These are phyloP conservation scores for Bhutanitis thaidina DNA, from an alignment of 2,888 invertebrate species.

Conservation along the genomic window DNA sequence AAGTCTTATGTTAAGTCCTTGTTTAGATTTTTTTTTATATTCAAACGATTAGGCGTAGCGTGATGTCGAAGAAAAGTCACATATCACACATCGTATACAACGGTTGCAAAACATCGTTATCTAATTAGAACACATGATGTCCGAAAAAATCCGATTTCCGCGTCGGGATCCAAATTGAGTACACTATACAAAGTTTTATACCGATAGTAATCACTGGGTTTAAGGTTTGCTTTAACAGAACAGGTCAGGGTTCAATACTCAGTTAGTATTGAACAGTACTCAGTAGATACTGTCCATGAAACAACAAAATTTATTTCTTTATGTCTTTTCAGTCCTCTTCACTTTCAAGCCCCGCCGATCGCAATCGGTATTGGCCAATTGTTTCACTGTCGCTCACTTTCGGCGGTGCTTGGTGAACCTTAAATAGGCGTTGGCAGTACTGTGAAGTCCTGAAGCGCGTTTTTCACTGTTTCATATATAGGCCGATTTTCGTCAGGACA, in stretches of 20 bases:
- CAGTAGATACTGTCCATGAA: conserved; percentile 9
- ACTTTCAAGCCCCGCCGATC: conserved; percentile 61
- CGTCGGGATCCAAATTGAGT: conserved; percentile 16
- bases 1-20: conserved; percentile 60
- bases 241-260: conserved; percentile 25
- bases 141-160: conserved; percentile 27
- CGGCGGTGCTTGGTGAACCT: conserved; percentile 78
- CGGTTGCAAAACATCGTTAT: conserved; percentile 70
- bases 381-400: conserved; percentile 64
- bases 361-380: conserved; percentile 25
- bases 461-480: conserved; percentile 93
- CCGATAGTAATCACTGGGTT: conserved; percentile 25
- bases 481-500: conserved; percentile 91
- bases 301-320: conserved; percentile 26
- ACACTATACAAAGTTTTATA: conserved; percentile 35
- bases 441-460: conserved; percentile 94
- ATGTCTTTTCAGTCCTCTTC: conserved; percentile 22
- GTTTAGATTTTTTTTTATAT: conserved; percentile 51
- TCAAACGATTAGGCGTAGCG: conserved; percentile 53
- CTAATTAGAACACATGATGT: conserved; percentile 56
- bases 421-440: conserved; percentile 94
- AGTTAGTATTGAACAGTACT: too few species aligned
- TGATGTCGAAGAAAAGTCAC: conserved; percentile 68
- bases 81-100: conserved; percentile 79
- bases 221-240: conserved; percentile 29